Conservation (phyloP, 2,797 vertebrate species). For the Falco columbarius region DNA sequence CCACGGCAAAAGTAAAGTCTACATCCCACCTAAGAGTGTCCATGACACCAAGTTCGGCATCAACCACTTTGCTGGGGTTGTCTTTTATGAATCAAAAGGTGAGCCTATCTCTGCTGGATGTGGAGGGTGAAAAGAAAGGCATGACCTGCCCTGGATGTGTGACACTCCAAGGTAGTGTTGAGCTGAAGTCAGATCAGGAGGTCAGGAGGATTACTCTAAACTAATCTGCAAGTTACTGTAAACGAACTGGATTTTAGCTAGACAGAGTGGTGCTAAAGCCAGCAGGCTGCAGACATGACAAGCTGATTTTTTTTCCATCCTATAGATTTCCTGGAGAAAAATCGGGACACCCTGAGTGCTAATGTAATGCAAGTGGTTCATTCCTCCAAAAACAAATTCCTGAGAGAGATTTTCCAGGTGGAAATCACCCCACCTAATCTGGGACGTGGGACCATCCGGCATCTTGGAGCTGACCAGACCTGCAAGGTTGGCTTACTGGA, state of each 20-base stretch:
- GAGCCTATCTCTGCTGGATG: conserved; percentile 4
- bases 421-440: conserved; percentile 45
- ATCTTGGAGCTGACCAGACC: conserved; percentile 64
- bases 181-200: neutral
- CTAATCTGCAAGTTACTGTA: conserved; percentile 10
- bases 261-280: neutral
- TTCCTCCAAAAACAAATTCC: conserved; percentile 89
- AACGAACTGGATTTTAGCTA: neutral
- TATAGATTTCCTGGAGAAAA: conserved; percentile 95
- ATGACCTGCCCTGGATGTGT: neutral
- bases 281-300: neutral
- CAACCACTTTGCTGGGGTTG: conserved; percentile 90
- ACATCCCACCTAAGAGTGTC: conserved; percentile 86
- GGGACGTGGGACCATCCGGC: conserved; percentile 69
- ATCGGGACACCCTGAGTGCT: conserved; percentile 88
- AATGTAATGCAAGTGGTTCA: conserved; percentile 87
- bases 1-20: conserved; percentile 85
- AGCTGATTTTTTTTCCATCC: conserved; percentile 1
- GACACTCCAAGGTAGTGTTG: neutral
- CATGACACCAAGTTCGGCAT: conserved; percentile 91
- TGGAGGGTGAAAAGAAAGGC: neutral
- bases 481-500: conserved; percentile 72
- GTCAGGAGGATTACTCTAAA: conserved; percentile 35
- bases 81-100: conserved; percentile 93
- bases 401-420: conserved; percentile 85